These are phyloP conservation scores for Pegea sp. DNA, from an alignment of 23 tunicate species.

Conservation along the genomic window DNA sequence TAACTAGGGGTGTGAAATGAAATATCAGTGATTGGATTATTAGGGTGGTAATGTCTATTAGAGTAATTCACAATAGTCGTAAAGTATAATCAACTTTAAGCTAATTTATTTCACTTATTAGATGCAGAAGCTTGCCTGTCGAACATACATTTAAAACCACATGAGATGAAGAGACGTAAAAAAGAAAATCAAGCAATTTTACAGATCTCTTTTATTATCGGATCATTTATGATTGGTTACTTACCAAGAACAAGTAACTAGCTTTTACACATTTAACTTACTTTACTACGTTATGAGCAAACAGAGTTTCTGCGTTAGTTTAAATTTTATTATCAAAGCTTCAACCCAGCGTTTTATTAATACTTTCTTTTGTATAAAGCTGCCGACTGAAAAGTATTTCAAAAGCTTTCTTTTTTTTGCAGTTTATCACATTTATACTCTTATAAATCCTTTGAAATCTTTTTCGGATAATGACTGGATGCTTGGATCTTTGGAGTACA, in stretches of 20 bases:
- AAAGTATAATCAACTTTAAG: too few species aligned
- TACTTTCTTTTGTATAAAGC: background rate
- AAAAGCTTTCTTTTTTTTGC: background rate
- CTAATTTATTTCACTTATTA: too few species aligned
- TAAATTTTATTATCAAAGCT: too few species aligned
- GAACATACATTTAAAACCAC: background rate
- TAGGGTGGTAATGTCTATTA: too few species aligned
- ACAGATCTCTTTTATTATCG: background rate
- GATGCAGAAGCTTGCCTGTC: too few species aligned
- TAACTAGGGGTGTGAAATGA: too few species aligned
- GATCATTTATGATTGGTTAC: slow-evolving; percentile 1
- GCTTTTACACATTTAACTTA: too few species aligned
- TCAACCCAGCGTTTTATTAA: background rate
- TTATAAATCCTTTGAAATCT: background rate
- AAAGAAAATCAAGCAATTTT: background rate
- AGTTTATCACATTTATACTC: slow-evolving; percentile 1
- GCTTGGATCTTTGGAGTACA: background rate
- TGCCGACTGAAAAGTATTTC: background rate
- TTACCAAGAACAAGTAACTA: background rate
- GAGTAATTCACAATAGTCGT: too few species aligned
- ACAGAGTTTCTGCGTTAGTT: too few species aligned
- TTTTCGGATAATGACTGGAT: background rate
- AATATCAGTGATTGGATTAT: too few species aligned
- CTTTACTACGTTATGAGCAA: too few species aligned
- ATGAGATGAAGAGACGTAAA: background rate